Evolutionary conservation across 2,113 vertebrate species (phyloP), one percentile per base, ranked within the genome.

Genomic region (Dipodomys merriami): DNA sequence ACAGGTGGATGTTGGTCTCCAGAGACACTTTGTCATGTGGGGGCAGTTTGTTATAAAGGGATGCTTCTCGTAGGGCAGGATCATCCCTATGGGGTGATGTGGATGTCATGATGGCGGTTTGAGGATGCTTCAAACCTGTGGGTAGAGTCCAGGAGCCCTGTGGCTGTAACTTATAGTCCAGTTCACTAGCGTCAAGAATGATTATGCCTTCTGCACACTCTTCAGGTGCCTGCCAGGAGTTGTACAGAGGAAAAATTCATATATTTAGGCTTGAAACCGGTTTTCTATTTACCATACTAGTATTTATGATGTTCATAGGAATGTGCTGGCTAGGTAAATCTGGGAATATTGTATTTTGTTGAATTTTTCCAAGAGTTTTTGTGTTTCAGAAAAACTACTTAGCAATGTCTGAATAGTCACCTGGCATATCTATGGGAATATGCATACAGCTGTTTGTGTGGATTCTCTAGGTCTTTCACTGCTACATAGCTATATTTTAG

Each of bases 201-300:
- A 3, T 0, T 2, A 35, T 0, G 0, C 22, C 57, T 33, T 16
- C 76, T 30, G 4, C 39, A 46, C 2, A 0, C 18, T 11, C 23
- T 29, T 30, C 9, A 20, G 46, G 22, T n/a, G 30, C 73, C 23
- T 12, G 16, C 46, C 27, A 5, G 12, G 71, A 57, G 39, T 13
- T 27, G 23, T 15, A 15, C 44, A 29, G 39, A 35, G 46, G 68
- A 49, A 60, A 25, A 18, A 4, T 46, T 10, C 22, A 5, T 12
- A 2, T 65, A 71, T 30, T 39, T 44, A 57, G 57, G 5, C 65
- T 69, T 57, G 27, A 72, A 88, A 64, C 83, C 35, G 23, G 12
- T 30, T 71, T 18, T 12, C 15, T 18, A 22, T 49, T 22, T 27
- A 35, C 7, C 1, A 27, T 67, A 82, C 62, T 86, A 83, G 29